These are phyloP conservation scores for Nematolebias whitei DNA, from an alignment of 2,113 vertebrate species.

Conservation along the genomic window DNA sequence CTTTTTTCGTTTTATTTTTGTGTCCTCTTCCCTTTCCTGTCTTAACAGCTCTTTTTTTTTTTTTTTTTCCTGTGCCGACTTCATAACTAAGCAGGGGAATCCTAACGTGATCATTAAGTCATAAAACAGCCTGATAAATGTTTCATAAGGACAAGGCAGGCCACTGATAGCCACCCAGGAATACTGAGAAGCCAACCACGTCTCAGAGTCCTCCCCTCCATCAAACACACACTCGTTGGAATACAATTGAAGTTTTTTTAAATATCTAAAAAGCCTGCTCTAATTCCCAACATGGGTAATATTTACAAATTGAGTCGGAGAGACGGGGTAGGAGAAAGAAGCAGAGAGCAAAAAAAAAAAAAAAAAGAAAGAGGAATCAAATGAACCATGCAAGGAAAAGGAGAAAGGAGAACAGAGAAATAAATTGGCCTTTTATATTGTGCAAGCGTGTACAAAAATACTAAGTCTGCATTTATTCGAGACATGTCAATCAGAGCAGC, in stretches of 20 bases:
- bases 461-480: constrained; percentile 83
- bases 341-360: constrained; percentile 54
- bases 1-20: constrained; percentile 19
- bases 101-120: constrained; percentile 83
- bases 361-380: constrained; percentile 73
- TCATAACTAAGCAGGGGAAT: constrained; percentile 79
- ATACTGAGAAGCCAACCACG: constrained; percentile 61
- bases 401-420: constrained; percentile 74
- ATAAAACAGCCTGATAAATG: constrained; percentile 83
- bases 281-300: constrained; percentile 82
- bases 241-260: constrained; percentile 80
- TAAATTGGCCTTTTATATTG: constrained; percentile 83
- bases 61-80: constrained; percentile 49
- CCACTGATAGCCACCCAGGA: constrained; percentile 80
- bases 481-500: constrained; percentile 80
- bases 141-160: constrained; percentile 80
- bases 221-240: constrained; percentile 75
- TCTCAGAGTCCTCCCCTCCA: constrained; percentile 55
- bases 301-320: constrained; percentile 82
- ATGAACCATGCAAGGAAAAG: constrained; percentile 70
- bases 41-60: constrained; percentile 56
- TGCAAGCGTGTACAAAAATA: constrained; percentile 82
- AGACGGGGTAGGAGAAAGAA: constrained; percentile 51
- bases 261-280: constrained; percentile 72
- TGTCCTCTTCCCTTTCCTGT: constrained; percentile 51